Base-by-base conservation (phyloP, 2,888 invertebrate species). In the Criorhina ranunculi region DNA sequence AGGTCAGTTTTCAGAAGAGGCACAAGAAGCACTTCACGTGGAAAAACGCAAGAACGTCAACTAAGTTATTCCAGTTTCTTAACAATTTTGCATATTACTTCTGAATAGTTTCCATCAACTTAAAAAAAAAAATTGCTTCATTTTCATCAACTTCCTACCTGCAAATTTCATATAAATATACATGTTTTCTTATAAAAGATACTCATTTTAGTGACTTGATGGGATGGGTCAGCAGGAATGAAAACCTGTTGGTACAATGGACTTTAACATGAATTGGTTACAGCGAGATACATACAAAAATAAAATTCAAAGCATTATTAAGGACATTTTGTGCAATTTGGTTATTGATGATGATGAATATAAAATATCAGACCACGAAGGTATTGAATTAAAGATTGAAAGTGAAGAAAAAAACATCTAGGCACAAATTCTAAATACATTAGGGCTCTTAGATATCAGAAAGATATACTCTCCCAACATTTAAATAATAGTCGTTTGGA, bases 131-230 rank as follows among this genome's bases (percentile, higher is more conserved):
- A n/a, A n/a, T n/a, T n/a, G n/a, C n/a, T n/a, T n/a, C n/a, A n/a
- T n/a, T n/a, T n/a, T n/a, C n/a, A n/a, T n/a, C n/a, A n/a, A n/a
- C n/a, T n/a, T n/a, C n/a, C n/a, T n/a, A n/a, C n/a, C n/a, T n/a
- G n/a, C n/a, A n/a, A n/a, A n/a, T n/a, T n/a, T n/a, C n/a, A n/a
- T n/a, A n/a, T n/a, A n/a, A n/a, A n/a, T n/a, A n/a, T n/a, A n/a
- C n/a, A n/a, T n/a, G n/a, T n/a, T n/a, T n/a, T n/a, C n/a, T n/a
- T n/a, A n/a, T n/a, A n/a, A n/a, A n/a, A n/a, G n/a, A n/a, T n/a
- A n/a, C n/a, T n/a, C n/a, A n/a, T n/a, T 53, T 53, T 53, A 35
- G 17, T 17, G 35, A 40, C 37, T 40, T 57, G n/a, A 19, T 37
- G 37, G 37, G 19, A 9, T 17, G 17, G 5, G 19, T 46, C 17